Base-by-base conservation (phyloP, 2,888 invertebrate genomes). In the Nemapogon koenigi region DNA sequence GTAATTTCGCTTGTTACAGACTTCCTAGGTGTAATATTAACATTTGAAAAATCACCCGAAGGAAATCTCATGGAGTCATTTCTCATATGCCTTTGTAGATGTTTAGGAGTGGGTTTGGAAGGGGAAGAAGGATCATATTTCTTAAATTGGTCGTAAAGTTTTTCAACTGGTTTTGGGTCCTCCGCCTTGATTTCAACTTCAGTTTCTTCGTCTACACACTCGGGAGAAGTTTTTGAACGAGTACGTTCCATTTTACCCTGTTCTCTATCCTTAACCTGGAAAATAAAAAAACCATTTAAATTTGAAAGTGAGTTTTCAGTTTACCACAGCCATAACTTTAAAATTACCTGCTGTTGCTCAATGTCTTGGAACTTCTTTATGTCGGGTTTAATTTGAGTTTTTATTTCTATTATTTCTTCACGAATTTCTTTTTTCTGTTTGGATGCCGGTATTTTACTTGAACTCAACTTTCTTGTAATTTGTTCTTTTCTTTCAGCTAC, bases 401-500 rank as follows among this genome's bases (percentile, higher is more conserved):
- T 86, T 19, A 87, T 87, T 61, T 86, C 84, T 39, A 83, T 83
- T 10, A 88, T 88, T 68, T 88, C 88, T 62, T 87, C 86, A 25
- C 85, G 83, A 27, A 88, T 86, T 73, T 89, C 88, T 50, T 83
- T 86, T 50, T 88, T 84, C 55, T 89, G 88, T 48, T 86, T 83
- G 3, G 88, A 88, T 2, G 88, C 87, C 7, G 88, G 87, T 49
- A 88, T 83, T 53, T 87, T 83, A 59, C 87, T 87, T 14, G 85
- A 81, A 25, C 87, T 88, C 18, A 89, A 62, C 37, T 89, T 84
- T 57, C 88, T 86, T 11, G 88, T 87, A 35, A 90, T 89, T 71
- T 88, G 86, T 53, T 87, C 85, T 45, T 89, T 85, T 46, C 89
- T 73, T 57, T 90, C 90, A n/a, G 87, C 87, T 18, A 90, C 89